phyloP scores from a whole-genome alignment of 2,888 invertebrate species.

The Schizaphis graminum region DNA sequence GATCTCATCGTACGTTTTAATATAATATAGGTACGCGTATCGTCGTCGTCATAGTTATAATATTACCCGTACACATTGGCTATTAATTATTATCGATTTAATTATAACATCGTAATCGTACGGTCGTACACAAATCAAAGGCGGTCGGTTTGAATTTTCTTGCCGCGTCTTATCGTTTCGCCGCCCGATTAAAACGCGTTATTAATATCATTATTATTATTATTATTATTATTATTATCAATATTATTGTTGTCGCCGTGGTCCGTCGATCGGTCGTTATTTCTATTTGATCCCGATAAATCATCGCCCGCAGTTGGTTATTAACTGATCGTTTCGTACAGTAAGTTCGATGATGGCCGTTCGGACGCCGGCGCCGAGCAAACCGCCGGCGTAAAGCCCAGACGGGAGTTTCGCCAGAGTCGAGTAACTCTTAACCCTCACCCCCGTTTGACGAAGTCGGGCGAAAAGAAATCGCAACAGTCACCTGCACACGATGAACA shows the following conservation, averaged over 20 bases:
- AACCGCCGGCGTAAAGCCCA: constrained; percentile 54
- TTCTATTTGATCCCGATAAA: not conserved
- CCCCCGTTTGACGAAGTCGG: not conserved
- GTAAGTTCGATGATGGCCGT: constrained; percentile 31
- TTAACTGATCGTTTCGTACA: not conserved
- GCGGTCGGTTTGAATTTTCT: not conserved
- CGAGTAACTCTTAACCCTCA: not conserved
- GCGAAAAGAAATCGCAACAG: not conserved
- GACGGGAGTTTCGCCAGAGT: not conserved
- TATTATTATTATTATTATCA: not conserved
- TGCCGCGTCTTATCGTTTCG: not conserved
- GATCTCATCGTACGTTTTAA: not conserved
- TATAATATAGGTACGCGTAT: not conserved
- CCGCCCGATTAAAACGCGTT: not conserved
- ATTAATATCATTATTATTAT: not conserved
- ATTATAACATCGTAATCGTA: not conserved
- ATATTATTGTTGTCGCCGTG: not conserved
- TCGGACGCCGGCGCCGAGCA: constrained; percentile 32
- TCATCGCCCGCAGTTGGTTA: not conserved
- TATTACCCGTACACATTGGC: not conserved
- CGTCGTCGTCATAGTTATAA: not conserved
- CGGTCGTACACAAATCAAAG: not conserved
- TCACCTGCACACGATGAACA: not conserved
- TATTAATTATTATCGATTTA: not conserved
- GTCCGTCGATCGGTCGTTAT: not conserved